Evolutionary conservation across 2,888 invertebrate species (phyloP), one percentile per base, ranked within the genome.

Genomic region (Eilema depressum): DNA sequence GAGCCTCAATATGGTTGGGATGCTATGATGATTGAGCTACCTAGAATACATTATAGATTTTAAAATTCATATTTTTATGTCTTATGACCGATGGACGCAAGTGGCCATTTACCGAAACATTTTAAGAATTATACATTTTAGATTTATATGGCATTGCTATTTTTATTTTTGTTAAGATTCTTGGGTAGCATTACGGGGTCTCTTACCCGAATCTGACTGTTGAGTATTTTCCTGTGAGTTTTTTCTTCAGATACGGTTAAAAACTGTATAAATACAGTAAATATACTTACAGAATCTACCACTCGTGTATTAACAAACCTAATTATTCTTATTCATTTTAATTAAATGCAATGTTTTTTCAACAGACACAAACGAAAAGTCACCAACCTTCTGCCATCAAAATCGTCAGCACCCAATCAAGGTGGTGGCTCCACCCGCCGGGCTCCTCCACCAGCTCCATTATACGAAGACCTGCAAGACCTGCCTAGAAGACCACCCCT

Each of bases 301-400:
- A 26, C 7, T 28, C 7, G 14, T 26, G 5, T 26, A 59, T 3
- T 14, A 20, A 25, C 14, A 12, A 12, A 4, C 2, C 10, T n/a
- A 12, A 23, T 26, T 12, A 14, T 20, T 61, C 2, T 53, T 1
- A 53, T 53, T n/a, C 0, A n/a, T 33, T 11, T 10, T 30, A 61
- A 60, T 60, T 60, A 28, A n/a, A 30, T 8, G 0, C 8, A n/a
- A 8, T 30, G 10, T 61, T 61, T 20, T n/a, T 96, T 70, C 96
- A 96, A 96, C 96, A 98, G 98, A 92, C 98, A 98, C 92, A 98
- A 98, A 92, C 96, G 98, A 92, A 98, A 97, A 97, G 97, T 98
- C 88, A 98, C 98, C 89, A 98, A 98, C 88, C 96, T 98, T 76
- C 96, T 98, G 86, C 98, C 98, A 63, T 98, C 98, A 90, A 98